A percentile compares a stretch with the other conserved stretches of the same genome.
Evolutionary conservation across 2,797 vertebrate genomes (phyloP).

Genomic region (Pachyuromys duprasi): DNA sequence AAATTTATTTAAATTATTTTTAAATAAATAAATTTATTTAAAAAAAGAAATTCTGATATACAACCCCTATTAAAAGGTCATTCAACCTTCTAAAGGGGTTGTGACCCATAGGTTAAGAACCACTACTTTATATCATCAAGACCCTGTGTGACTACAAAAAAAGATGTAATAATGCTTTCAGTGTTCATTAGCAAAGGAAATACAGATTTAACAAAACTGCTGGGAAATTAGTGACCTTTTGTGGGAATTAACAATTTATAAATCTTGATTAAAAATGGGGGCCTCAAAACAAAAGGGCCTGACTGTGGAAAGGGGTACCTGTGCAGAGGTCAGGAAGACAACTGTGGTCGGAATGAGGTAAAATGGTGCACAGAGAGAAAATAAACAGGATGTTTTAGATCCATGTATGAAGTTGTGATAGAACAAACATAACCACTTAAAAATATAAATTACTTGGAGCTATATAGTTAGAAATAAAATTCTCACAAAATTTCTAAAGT

Average conservation of each 20-base stretch:
- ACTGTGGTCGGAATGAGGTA: background rate
- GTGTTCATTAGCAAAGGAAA: background rate
- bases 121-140: background rate
- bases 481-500: conserved; percentile 41
- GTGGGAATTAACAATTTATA: background rate
- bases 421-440: background rate
- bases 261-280: background rate
- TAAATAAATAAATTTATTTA: no score
- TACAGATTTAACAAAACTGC: background rate
- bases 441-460: background rate
- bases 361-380: background rate
- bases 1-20: no score
- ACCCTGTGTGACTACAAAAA: background rate
- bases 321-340: no score
- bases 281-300: background rate
- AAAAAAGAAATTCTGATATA: background rate
- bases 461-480: background rate
- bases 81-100: background rate
- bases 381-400: background rate
- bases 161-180: background rate
- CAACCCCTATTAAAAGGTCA: no score
- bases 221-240: background rate
- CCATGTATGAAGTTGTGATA: background rate
- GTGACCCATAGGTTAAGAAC: background rate
- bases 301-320: background rate